Base-by-base conservation (phyloP, 92 coral and sea anemone genomes). In the Zoanthus sansibaricus region DNA sequence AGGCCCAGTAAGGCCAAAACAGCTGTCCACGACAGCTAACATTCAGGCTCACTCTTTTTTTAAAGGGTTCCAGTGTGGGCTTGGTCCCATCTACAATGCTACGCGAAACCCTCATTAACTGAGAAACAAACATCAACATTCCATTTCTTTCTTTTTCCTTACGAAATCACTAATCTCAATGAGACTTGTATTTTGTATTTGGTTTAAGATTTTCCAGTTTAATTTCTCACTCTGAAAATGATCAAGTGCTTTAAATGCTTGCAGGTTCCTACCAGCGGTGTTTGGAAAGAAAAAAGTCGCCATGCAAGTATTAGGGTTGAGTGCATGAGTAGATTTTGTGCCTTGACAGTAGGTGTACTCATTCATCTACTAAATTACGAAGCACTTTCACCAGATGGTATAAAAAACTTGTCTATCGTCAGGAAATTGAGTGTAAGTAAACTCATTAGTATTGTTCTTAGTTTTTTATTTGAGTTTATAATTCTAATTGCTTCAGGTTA, bases 351-450 rank as follows among this genome's bases (percentile, higher is more conserved):
- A 64, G 82, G 87, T 45, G 92, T 93, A 5, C 84, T 96, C 51
- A 91, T 87, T 32, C 54, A 79, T 20, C 78, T 94, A 73, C 48
- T 92, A 76, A 90, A 87, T 42, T 87, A 78, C 33, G 88, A 88
- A 54, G 88, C 93, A 20, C 61, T 93, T 13, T 77, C 91, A n/a
- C 91, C 76, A 75, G 87, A 69, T 3, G 77, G 85, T 20, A 78
- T 96, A 5, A 72, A 76, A 70, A 77, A 54, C 37, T 82, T 94
- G 32, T 93, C 95, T 5, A 49, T 95, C 56, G 69, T 90, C 75
- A 91, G 79, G 77, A 91, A 88, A 83, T 78, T 93, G 32, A 91
- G 89, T 90, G 99, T 96, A 86, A 78, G 94, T 90, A 49, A 76
- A 61, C 31, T 14, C 20, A n/a, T 18, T 68, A 37, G 17, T 13